Conservation (phyloP, 2,888 invertebrate genomes). For the Lycophotia porphyrea region DNA sequence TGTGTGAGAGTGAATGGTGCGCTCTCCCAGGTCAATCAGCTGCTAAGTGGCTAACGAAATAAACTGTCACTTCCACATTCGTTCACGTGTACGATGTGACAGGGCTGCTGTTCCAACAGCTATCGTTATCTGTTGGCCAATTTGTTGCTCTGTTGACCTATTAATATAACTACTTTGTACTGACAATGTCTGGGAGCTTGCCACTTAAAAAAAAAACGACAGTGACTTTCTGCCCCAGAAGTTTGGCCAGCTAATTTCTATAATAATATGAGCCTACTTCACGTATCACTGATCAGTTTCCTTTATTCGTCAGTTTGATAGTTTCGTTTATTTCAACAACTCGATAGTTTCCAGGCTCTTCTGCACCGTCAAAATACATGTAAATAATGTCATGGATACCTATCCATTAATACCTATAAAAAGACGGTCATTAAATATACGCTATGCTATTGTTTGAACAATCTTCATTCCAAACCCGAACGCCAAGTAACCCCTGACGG, state of each 20-base stretch:
- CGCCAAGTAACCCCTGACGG: constrained; percentile 14
- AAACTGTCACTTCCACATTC: constrained; percentile 79
- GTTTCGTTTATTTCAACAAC: neutral
- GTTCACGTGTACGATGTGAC: constrained; percentile 54
- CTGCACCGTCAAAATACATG: neutral
- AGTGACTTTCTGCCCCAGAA: neutral
- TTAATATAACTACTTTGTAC: neutral
- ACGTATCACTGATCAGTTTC: neutral
- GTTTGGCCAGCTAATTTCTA: neutral
- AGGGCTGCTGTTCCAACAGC: constrained; percentile 59
- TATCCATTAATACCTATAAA: constrained; percentile 19
- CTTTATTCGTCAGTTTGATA: neutral
- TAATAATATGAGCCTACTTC: neutral
- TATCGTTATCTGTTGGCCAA: neutral
- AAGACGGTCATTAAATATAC: constrained; percentile 32
- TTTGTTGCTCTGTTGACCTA: constrained; percentile 25
- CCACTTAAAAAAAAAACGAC: neutral
- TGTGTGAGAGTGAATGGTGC: constrained; percentile 58
- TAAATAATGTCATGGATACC: neutral
- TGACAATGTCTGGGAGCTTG: neutral
- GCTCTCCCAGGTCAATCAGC: constrained; percentile 74
- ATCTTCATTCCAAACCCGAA: constrained; percentile 13
- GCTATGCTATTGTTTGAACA: constrained; percentile 34
- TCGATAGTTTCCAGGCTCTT: neutral
- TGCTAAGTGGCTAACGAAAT: constrained; percentile 77